Conservation (phyloP, 2,113 vertebrate species). For the Otis tarda region DNA sequence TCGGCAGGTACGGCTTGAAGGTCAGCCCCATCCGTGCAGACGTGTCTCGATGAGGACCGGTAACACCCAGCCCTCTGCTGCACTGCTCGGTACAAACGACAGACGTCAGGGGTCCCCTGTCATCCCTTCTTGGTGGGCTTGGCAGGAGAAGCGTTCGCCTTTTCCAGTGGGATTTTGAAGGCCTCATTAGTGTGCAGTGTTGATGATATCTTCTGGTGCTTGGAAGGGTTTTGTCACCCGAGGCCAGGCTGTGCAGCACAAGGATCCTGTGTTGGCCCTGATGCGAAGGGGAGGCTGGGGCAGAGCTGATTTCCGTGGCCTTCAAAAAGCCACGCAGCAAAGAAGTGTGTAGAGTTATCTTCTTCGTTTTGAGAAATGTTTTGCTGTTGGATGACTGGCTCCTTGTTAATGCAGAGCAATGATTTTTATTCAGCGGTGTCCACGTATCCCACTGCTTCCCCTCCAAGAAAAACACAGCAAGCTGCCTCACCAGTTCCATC, state of each 20-base stretch:
- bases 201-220: slow-evolving; percentile 48
- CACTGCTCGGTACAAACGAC: not conserved
- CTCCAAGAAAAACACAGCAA: slow-evolving; percentile 25
- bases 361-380: not conserved
- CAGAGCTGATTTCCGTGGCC: not conserved
- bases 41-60: not conserved
- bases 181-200: not conserved
- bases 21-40: not conserved
- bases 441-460: not conserved
- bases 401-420: slow-evolving; percentile 3
- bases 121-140: slow-evolving; percentile 65
- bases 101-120: not conserved
- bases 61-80: not conserved
- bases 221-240: not conserved
- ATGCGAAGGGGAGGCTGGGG: not conserved
- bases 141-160: not conserved
- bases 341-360: not conserved
- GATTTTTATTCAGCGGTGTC: slow-evolving; percentile 4
- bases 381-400: slow-evolving; percentile 1
- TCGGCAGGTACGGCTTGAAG: not conserved
- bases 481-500: slow-evolving; percentile 49
- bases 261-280: slow-evolving; percentile 14
- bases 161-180: slow-evolving; percentile 41
- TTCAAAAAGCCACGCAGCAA: not conserved
- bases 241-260: not conserved